A percentile compares a stretch with the other conserved stretches of the same genome.
phyloP scores from a whole-genome alignment of 2,888 invertebrate species.

The Acanthosoma haemorrhoidale region DNA sequence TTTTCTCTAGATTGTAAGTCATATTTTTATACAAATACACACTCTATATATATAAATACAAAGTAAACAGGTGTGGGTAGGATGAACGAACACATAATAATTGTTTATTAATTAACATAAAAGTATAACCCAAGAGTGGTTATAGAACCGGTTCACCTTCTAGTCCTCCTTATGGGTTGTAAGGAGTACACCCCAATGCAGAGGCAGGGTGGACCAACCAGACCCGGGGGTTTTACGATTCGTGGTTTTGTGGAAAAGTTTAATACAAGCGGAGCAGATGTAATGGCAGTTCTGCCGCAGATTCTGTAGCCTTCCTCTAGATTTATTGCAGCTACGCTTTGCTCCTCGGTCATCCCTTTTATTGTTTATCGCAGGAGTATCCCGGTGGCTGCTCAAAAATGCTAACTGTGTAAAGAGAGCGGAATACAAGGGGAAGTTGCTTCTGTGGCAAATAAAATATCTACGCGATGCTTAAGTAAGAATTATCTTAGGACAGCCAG shows the following conservation, averaged over 20 bases:
- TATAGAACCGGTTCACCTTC: neutral
- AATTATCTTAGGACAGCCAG: too few species aligned
- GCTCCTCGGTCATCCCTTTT: neutral
- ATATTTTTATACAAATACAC: too few species aligned
- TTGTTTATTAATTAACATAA: neutral
- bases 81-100: too few species aligned
- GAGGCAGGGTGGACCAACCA: neutral
- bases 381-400: too few species aligned
- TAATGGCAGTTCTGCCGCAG: slow-evolving; percentile 2
- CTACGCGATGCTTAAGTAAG: too few species aligned
- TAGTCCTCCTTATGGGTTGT: neutral
- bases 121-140: neutral
- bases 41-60: too few species aligned
- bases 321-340: neutral
- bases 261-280: slow-evolving; percentile 4
- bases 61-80: too few species aligned
- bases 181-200: neutral
- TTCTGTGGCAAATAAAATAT: too few species aligned
- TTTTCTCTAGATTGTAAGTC: too few species aligned
- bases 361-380: neutral
- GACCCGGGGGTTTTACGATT: neutral
- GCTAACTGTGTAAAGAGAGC: neutral
- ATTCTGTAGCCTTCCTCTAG: neutral
- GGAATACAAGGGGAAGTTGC: neutral
- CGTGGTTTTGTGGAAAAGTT: slow-evolving; percentile 7